Evolutionary conservation across 2,888 invertebrate genomes (phyloP).

Genomic region (Noctua pronuba): DNA sequence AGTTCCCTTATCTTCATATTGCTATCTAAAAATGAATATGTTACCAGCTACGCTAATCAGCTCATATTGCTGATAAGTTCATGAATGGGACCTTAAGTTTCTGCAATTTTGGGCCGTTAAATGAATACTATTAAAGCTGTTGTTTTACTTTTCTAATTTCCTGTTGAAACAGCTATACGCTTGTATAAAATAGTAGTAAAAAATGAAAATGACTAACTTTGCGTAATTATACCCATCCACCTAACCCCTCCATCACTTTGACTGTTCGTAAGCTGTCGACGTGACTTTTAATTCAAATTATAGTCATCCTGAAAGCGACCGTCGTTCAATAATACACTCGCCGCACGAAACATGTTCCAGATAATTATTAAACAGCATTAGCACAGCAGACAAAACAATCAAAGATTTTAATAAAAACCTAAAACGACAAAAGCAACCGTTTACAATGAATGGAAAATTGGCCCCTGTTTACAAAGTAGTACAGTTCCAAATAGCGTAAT

Average conservation of each 20-base stretch:
- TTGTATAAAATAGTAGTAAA: conserved; percentile 26
- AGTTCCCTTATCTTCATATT: not conserved
- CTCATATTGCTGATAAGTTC: too few relatives aligned
- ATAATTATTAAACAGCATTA: conserved; percentile 89
- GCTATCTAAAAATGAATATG: not conserved
- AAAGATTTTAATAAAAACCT: conserved; percentile 44
- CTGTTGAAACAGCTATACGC: not conserved
- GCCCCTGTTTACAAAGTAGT: conserved; percentile 3
- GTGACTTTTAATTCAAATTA: conserved; percentile 81
- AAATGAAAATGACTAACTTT: conserved; percentile 31
- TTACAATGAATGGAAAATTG: conserved; percentile 47
- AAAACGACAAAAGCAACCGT: conserved; percentile 41
- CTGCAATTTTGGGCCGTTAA: not conserved
- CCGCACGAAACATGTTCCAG: conserved; percentile 82
- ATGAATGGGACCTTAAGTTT: not conserved
- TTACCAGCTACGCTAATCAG: not conserved
- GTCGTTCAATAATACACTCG: conserved; percentile 78
- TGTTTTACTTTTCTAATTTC: not conserved
- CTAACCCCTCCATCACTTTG: conserved; percentile 37
- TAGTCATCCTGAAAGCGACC: conserved; percentile 77
- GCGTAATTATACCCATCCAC: conserved; percentile 42
- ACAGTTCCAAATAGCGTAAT: conserved; percentile 62
- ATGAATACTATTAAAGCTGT: not conserved
- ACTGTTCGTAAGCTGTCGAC: conserved; percentile 65
- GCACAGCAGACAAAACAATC: conserved; percentile 86